Evolutionary conservation across 2,888 invertebrate genomes (phyloP), one percentile per base, ranked within the genome.

Genomic region (Merodon equestris): DNA sequence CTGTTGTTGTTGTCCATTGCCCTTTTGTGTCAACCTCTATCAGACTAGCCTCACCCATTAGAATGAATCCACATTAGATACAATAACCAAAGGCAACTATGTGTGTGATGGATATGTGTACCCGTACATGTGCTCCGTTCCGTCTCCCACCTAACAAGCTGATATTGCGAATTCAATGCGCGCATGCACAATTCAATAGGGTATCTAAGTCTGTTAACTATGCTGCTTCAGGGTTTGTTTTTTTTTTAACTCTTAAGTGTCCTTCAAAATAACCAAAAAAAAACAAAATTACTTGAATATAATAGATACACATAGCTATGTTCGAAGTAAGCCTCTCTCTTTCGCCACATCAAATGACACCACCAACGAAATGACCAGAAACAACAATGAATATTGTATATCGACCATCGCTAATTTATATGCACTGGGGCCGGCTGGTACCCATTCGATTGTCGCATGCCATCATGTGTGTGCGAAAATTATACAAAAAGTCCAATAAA

Each of bases 1-100:
- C 58, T 15, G 27, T 77, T 77, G 67, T 74, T 79, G 72, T 64
- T 72, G 74, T 74, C 60, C 79, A 66, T 79, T 79, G 79, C 79
- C 79, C 79, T 79, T 79, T 79, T 74, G 68, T 79, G 79, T 79
- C 79, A 79, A 74, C 64, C 77, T 77, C 77, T 64, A 70, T 74
- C 79, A 74, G 70, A 70, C 64, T 51, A 58, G 74, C 79, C 79
- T 79, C 79, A 74, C 79, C 74, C 79, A 74, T 60, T 60, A 56
- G 70, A 40, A n/a, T 74, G 27, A 27, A 27, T 27, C 27, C 27
- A 7, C 27, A 27, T 27, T 27, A 7, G 27, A 27, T 27, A 27
- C 27, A 27, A 27, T 27, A 27, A 27, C 27, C 27, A 4, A 27
- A 27, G n/a, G n/a, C 27, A 27, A 27, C 36, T 36, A 61, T 56